Evolutionary conservation across 2,888 invertebrate genomes (phyloP), one percentile per base, ranked within the genome.

Genomic region (Lamproptera curius): DNA sequence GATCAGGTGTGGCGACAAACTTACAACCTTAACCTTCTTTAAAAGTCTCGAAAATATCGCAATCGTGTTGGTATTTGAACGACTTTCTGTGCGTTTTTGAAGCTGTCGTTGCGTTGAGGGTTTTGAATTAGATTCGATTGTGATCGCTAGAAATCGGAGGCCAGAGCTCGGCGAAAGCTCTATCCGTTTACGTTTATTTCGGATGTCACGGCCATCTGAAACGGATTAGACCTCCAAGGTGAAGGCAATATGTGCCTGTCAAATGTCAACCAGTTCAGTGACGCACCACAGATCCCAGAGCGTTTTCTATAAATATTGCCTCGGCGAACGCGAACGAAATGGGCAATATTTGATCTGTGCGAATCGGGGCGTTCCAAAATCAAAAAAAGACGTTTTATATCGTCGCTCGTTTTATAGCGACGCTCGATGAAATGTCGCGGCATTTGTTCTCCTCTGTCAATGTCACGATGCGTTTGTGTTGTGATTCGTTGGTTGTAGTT

Each of bases 181-280:
- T 20, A 20, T 6, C 20, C 20, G 20, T 20, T 3, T 6, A 33
- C 76, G 76, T 80, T 80, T 80, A 80, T 80, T 76, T 80, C 39
- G 78, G 68, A 70, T 80, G 84, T 85, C 84, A 82, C 70, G 81
- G 83, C 68, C 78, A 67, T 68, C 59, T 78, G 84, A 82, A 74
- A 77, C 70, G 71, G 81, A 70, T 67, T 85, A 85, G 76, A 61
- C 63, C 51, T 65, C 62, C 82, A 86, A 86, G 87, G 87, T 85
- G 83, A 86, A 85, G 87, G 86, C 79, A 70, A 77, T 56, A 59
- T 62, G 62, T 63, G 64, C 58, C 67, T 63, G 70, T 71, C 77
- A 75, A 65, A 67, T 72, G 76, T 76, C 76, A 71, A 69, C 65
- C 66, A 56, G 67, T 67, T 69, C 74, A 79, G 62, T 74, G 72